Conservation (phyloP, 2,888 invertebrate genomes). For the Netelia melanura region DNA sequence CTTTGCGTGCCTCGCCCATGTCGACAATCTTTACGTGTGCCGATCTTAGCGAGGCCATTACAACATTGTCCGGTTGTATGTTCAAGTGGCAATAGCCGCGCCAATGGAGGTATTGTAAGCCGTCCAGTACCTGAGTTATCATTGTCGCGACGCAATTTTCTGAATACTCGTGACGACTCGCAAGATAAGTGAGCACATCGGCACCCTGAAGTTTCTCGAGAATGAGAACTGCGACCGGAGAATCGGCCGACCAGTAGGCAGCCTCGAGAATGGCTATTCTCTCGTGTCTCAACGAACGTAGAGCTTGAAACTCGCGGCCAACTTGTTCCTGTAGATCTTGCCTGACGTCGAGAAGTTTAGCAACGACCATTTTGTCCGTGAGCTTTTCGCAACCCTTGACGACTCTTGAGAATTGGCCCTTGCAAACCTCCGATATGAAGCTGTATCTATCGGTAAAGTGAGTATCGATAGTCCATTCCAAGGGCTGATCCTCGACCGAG, state of each 20-base stretch:
- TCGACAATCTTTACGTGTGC: conserved; percentile 96
- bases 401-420: conserved; percentile 95
- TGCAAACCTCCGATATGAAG: conserved; percentile 93
- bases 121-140: conserved; percentile 94
- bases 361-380: conserved; percentile 91
- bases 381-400: conserved; percentile 92
- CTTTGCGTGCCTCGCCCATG: conserved; percentile 94
- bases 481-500: conserved; percentile 89
- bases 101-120: conserved; percentile 97
- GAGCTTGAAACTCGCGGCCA: conserved; percentile 93
- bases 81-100: conserved; percentile 95
- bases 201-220: conserved; percentile 96
- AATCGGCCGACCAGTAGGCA: conserved; percentile 90
- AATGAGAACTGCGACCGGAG: conserved; percentile 90
- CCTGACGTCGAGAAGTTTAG: conserved; percentile 92
- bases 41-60: conserved; percentile 94
- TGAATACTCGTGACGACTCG: conserved; percentile 95
- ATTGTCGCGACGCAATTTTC: conserved; percentile 97
- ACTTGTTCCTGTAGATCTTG: conserved; percentile 88
- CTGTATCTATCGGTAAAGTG: conserved; percentile 92
- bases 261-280: conserved; percentile 92
- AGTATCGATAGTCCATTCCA: conserved; percentile 90
- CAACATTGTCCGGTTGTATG: conserved; percentile 97
- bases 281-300: conserved; percentile 94
- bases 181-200: conserved; percentile 95